Conservation (phyloP, 2,888 invertebrate genomes). For the Platycheirus rosarum region DNA sequence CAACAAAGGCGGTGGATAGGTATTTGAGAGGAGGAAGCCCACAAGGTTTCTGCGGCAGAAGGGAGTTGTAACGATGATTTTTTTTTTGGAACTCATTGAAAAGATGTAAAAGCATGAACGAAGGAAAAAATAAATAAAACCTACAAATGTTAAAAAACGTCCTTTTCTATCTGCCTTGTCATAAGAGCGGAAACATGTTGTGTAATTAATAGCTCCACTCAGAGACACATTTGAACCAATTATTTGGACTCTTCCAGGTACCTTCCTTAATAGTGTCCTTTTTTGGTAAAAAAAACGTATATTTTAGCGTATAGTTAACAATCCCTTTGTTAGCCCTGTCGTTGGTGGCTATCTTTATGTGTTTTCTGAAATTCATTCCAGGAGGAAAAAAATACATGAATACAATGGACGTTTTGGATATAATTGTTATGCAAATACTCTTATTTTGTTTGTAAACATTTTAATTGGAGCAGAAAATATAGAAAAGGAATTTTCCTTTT, state of each 20-base stretch:
- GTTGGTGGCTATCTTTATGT: background rate
- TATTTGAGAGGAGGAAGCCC: constrained; percentile 3
- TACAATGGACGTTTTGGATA: constrained; percentile 2
- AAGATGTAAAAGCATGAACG: constrained; percentile 31
- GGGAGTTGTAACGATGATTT: constrained; percentile 38
- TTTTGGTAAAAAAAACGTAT: background rate
- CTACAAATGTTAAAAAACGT: constrained; percentile 1
- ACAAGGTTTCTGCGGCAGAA: background rate
- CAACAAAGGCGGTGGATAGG: constrained; percentile 30
- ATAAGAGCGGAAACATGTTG: constrained; percentile 36
- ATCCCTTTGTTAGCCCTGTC: background rate
- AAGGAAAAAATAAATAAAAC: constrained; percentile 14
- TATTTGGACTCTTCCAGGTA: constrained; percentile 2
- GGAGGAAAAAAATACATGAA: background rate
- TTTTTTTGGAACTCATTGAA: constrained; percentile 50
- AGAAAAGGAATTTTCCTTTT: constrained; percentile 49
- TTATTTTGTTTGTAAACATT: background rate
- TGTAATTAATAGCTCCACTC: constrained; percentile 60
- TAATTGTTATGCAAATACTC: constrained; percentile 20
- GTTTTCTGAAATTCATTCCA: background rate
- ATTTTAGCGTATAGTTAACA: background rate
- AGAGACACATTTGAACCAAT: constrained; percentile 30
- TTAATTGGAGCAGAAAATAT: constrained; percentile 54
- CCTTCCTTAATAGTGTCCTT: constrained; percentile 15
- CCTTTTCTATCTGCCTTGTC: constrained; percentile 1